These are phyloP conservation scores for Ameiurus melas DNA, from an alignment of 2,113 vertebrate species.

Conservation along the genomic window DNA sequence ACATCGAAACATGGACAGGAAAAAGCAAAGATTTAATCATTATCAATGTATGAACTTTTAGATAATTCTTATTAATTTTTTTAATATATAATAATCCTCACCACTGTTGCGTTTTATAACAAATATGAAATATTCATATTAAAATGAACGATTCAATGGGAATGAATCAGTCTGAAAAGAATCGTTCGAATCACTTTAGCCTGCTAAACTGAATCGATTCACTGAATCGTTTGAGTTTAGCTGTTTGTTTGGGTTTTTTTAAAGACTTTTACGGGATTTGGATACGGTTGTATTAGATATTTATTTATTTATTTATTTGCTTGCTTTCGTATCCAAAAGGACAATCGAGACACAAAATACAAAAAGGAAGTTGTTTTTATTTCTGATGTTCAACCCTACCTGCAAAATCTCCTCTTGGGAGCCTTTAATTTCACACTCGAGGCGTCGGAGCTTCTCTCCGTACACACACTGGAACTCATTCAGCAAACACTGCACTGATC, in stretches of 20 bases:
- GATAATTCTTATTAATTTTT: background rate
- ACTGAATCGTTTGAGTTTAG: background rate
- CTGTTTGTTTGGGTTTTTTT: background rate
- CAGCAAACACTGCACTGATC: constrained; percentile 57
- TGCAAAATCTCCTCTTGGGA: constrained; percentile 42
- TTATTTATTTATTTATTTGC: constrained; percentile 7
- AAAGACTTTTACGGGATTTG: background rate
- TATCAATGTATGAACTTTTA: background rate
- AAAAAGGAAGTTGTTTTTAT: background rate
- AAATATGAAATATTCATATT: background rate
- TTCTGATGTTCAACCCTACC: constrained; percentile 58
- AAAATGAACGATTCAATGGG: background rate
- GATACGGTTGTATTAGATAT: background rate
- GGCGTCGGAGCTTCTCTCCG: constrained; percentile 54
- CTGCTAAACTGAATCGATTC: background rate
- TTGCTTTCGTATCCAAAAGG: background rate
- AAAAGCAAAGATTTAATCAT: background rate
- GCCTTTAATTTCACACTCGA: constrained; percentile 38
- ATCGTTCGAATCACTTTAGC: background rate
- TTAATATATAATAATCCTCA: background rate
- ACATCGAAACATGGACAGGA: background rate
- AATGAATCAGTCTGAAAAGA: background rate
- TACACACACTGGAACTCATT: constrained; percentile 58
- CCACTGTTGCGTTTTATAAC: background rate
- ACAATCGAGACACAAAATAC: background rate